A percentile compares a stretch with the other conserved stretches of the same genome.
These are phyloP conservation scores for Sebastes baramenuke DNA, from an alignment of 2,797 vertebrate species.

Conservation along the genomic window DNA sequence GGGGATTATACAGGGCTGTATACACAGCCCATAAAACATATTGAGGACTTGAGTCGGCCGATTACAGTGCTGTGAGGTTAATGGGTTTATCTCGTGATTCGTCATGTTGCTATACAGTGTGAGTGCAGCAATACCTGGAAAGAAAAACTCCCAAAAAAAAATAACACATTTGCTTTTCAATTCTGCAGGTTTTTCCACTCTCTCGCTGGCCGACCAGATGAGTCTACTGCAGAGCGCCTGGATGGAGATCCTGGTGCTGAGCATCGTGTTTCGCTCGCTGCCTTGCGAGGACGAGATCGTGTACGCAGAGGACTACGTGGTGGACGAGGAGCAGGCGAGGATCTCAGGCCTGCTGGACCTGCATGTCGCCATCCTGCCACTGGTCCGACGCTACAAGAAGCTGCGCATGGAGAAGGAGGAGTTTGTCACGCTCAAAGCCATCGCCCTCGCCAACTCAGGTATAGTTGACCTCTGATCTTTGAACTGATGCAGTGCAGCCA, in stretches of 20 bases:
- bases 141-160: neutral
- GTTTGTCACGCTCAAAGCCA: slow-evolving; percentile 93
- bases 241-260: slow-evolving; percentile 96
- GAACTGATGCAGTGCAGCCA: neutral
- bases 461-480: neutral
- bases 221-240: slow-evolving; percentile 94
- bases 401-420: slow-evolving; percentile 94
- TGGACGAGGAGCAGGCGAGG: slow-evolving; percentile 92
- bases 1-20: slow-evolving; percentile 55
- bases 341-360: slow-evolving; percentile 90
- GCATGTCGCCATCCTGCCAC: slow-evolving; percentile 89
- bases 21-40: slow-evolving; percentile 62
- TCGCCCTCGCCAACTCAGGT: slow-evolving; percentile 95
- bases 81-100: slow-evolving; percentile 30
- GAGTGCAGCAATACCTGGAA: neutral
- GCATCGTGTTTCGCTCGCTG: slow-evolving; percentile 92
- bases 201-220: slow-evolving; percentile 96
- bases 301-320: slow-evolving; percentile 92
- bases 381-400: slow-evolving; percentile 92
- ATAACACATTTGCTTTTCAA: neutral
- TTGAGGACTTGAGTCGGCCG: slow-evolving; percentile 27
- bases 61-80: slow-evolving; percentile 46
- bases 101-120: slow-evolving; percentile 14
- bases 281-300: slow-evolving; percentile 91
- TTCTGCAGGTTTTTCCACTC: slow-evolving; percentile 89